These are phyloP conservation scores for Plecturocebus donacophilus DNA, from an alignment of 2,113 vertebrate species.

Conservation along the genomic window DNA sequence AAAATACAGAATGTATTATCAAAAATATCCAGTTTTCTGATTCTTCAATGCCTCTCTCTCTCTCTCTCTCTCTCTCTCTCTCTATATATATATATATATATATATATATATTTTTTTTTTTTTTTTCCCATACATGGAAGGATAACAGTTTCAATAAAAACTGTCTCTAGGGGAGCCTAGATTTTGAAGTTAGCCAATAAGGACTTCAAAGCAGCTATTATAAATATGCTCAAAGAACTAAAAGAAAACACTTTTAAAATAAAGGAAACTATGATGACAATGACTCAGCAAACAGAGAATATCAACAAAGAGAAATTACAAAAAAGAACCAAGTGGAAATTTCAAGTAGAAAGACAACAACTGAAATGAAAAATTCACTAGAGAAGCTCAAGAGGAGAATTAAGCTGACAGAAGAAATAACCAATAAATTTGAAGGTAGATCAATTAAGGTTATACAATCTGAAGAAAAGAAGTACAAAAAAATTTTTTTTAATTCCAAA, in stretches of 20 bases:
- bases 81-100: too few relatives aligned
- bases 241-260: slow-evolving; percentile 33
- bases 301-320: background rate
- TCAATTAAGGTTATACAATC: background rate
- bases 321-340: background rate
- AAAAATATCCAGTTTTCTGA: background rate
- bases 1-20: background rate
- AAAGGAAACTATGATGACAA: slow-evolving; percentile 14
- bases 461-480: background rate
- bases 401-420: background rate
- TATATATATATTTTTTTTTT: too few relatives aligned
- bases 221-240: background rate
- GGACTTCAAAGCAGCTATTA: background rate
- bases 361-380: slow-evolving; percentile 35
- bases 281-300: background rate
- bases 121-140: background rate
- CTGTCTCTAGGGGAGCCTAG: background rate
- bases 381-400: background rate
- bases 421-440: background rate
- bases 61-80: too few relatives aligned
- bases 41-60: too few relatives aligned
- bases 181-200: slow-evolving; percentile 6
- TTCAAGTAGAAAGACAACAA: slow-evolving; percentile 10
- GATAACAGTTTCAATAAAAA: background rate
- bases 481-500: background rate